Evolutionary conservation across 2,797 vertebrate genomes (phyloP), one percentile per base, ranked within the genome.

Genomic region (Eutrigla gurnardus): DNA sequence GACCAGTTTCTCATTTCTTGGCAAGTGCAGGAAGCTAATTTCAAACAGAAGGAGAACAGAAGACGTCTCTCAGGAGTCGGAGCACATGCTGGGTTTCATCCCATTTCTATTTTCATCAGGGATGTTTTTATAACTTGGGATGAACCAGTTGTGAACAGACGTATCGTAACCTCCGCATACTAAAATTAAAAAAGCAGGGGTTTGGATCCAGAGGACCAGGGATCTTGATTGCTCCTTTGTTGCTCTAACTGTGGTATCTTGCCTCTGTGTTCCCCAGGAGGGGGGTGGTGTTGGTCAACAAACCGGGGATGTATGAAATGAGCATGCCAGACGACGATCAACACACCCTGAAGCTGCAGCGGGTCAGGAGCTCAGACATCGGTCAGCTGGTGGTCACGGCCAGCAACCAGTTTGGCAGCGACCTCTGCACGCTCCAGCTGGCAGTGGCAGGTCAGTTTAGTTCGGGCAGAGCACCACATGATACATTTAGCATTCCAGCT

Each of bases 291-390:
- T 82, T 99, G 77, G 89, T 86, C 49, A 92, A 93, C 25, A 93
- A 86, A 62, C 93, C 93, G 0, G 96, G 95, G 25, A 53, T 74
- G 1, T 96, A 87, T 0, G 97, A 98, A 90, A 91, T 96, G 93
- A 96, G 77, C 80, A 98, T 97, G 95, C 96, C 96, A 0, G 98
- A 99, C 0, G 97, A 99, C 0, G 94, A 97, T 86, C 97, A 97
- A 71, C 96, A 99, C 91, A 93, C 93, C 65, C 93, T 99, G 84
- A 93, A 77, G 78, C 93, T 99, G 32, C 93, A 93, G 85, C 82
- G 82, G 0, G 93, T 97, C 84, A 90, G 91, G 73, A 92, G 33
- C 77, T 84, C 93, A 0, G 96, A 97, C 1, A 7, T 92, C 0
- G 97, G 97, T 46, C 91, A 95, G 68, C 83, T 98, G 72, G 89